These are phyloP conservation scores for Buphagus erythrorhynchus DNA, from an alignment of 2,797 vertebrate species.

Conservation along the genomic window DNA sequence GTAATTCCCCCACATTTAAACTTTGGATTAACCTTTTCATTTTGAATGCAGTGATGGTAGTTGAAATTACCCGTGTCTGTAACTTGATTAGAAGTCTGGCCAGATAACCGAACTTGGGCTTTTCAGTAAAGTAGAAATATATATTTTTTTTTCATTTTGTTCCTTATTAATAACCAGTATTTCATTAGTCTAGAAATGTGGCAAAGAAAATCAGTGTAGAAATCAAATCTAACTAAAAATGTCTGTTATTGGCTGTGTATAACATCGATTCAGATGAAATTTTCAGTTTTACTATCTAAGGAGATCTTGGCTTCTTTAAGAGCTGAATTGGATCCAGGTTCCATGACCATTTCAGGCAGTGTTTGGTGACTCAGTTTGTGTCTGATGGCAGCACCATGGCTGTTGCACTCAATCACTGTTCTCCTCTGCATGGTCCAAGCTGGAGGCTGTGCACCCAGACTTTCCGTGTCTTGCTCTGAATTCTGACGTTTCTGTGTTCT, in stretches of 20 bases:
- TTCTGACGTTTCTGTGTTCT: background rate
- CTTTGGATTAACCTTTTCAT: background rate
- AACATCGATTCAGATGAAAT: background rate
- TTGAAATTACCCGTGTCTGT: background rate
- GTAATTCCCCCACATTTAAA: background rate
- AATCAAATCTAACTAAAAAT: background rate
- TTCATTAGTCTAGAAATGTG: background rate
- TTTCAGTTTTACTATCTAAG: background rate
- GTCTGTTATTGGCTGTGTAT: background rate
- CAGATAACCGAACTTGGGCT: background rate
- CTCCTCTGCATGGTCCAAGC: background rate
- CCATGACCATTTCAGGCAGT: background rate
- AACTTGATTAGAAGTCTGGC: background rate
- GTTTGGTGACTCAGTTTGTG: background rate
- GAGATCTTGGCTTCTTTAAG: background rate
- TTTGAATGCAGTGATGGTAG: background rate
- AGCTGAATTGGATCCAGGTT: background rate
- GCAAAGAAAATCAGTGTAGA: background rate
- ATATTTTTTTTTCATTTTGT: background rate
- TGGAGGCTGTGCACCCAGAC: background rate
- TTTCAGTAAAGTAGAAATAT: background rate
- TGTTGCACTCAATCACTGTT: background rate
- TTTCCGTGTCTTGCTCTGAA: background rate
- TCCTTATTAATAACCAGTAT: background rate
- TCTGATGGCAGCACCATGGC: background rate